phyloP scores from a whole-genome alignment of 2,797 vertebrate species.

The Sebastes melanostomus region DNA sequence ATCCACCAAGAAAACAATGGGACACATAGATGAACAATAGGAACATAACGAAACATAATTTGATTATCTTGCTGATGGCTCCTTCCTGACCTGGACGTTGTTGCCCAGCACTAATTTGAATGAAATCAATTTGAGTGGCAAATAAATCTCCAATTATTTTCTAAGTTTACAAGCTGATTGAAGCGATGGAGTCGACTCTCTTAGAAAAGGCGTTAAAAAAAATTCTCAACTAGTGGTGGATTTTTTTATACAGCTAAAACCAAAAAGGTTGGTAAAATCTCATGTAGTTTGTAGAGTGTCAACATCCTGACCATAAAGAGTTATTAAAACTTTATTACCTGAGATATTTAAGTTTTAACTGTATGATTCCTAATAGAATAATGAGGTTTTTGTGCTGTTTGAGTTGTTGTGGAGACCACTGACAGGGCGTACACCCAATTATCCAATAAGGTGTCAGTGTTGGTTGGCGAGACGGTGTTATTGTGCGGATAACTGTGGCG shows the following conservation, averaged over 20 bases:
- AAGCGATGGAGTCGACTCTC: not conserved
- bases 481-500: constrained; percentile 11
- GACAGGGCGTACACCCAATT: constrained; percentile 40
- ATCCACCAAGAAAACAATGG: not conserved
- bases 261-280: not conserved
- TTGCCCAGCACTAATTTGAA: not conserved
- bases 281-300: not conserved
- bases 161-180: not conserved
- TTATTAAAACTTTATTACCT: not conserved
- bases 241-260: not conserved
- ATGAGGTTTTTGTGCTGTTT: constrained; percentile 14
- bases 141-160: constrained; percentile 6
- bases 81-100: not conserved
- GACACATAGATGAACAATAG: not conserved
- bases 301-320: not conserved
- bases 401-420: constrained; percentile 29
- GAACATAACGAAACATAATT: not conserved
- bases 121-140: not conserved
- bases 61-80: not conserved
- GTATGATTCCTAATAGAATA: not conserved
- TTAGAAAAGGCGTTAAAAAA: not conserved
- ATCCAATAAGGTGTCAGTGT: constrained; percentile 32
- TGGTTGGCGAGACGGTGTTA: constrained; percentile 1
- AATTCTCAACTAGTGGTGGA: not conserved
- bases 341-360: not conserved